Evolutionary conservation across 2,797 vertebrate genomes (phyloP).

Genomic region (Platyrinchus mystaceus): DNA sequence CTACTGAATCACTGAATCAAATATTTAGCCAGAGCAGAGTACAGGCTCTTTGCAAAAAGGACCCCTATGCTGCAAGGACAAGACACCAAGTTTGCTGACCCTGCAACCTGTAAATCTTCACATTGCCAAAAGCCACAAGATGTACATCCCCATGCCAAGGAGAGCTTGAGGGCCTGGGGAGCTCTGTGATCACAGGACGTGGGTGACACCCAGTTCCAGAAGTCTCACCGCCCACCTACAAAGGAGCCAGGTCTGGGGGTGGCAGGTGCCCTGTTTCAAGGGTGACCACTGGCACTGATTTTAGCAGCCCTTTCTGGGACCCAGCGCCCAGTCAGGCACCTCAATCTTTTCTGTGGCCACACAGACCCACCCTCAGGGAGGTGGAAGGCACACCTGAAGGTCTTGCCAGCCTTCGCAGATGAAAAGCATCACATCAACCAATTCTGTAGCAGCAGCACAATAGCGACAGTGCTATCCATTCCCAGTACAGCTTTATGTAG

Average conservation of each 20-base stretch:
- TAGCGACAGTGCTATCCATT: not conserved
- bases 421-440: not conserved
- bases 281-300: not conserved
- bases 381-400: not conserved
- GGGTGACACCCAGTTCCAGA: not conserved
- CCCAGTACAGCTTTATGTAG: not conserved
- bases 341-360: not conserved
- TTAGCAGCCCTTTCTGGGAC: not conserved
- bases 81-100: not conserved
- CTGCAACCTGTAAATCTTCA: not conserved
- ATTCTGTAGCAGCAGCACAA: not conserved
- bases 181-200: not conserved
- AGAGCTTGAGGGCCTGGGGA: not conserved
- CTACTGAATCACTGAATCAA: not conserved
- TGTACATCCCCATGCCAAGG: not conserved
- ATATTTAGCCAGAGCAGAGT: not conserved
- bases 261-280: not conserved
- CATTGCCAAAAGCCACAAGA: not conserved
- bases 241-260: not conserved
- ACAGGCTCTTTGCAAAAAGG: not conserved
- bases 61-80: not conserved
- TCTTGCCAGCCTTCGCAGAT: not conserved
- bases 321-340: fast-evolving
- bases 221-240: not conserved
- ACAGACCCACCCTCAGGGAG: not conserved